Evolutionary conservation across 2,797 vertebrate genomes (phyloP).

Genomic region (Notolabrus celidotus): DNA sequence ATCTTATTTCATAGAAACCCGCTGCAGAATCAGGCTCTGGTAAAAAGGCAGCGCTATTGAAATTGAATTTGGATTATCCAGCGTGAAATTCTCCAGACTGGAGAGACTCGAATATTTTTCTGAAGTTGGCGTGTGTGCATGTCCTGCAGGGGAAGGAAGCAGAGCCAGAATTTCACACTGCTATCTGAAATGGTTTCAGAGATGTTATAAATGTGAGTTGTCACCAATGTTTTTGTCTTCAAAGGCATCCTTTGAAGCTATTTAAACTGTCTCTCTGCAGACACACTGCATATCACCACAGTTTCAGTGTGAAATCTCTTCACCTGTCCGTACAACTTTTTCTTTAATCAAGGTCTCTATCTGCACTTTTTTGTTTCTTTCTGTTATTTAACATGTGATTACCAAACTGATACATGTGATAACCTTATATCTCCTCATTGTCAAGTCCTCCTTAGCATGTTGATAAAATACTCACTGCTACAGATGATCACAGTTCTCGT

Average conservation of each 20-base stretch:
- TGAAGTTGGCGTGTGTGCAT: conserved; percentile 83
- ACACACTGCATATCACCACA: conserved; percentile 69
- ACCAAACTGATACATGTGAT: conserved; percentile 26
- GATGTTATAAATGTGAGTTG: conserved; percentile 85
- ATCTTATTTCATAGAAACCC: conserved; percentile 84
- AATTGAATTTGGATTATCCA: conserved; percentile 87
- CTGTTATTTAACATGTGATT: conserved; percentile 25
- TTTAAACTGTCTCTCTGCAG: conserved; percentile 78
- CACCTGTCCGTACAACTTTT: conserved; percentile 71
- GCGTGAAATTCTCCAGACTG: conserved; percentile 85
- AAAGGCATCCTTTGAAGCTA: conserved; percentile 82
- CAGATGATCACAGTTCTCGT: too few species aligned
- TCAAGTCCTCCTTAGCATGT: background rate
- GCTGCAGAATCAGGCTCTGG: conserved; percentile 79
- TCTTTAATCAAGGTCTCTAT: conserved; percentile 35
- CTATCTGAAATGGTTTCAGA: conserved; percentile 83
- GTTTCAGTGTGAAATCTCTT: conserved; percentile 75
- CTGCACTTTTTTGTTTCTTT: conserved; percentile 40
- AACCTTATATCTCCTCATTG: background rate
- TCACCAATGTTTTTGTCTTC: conserved; percentile 82
- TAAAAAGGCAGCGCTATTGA: conserved; percentile 82
- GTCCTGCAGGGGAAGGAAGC: conserved; percentile 83
- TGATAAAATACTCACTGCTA: background rate
- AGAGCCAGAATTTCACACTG: conserved; percentile 83
- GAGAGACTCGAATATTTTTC: conserved; percentile 82